phyloP scores from a whole-genome alignment of 2,113 vertebrate genomes.

The Melospiza melodia region DNA sequence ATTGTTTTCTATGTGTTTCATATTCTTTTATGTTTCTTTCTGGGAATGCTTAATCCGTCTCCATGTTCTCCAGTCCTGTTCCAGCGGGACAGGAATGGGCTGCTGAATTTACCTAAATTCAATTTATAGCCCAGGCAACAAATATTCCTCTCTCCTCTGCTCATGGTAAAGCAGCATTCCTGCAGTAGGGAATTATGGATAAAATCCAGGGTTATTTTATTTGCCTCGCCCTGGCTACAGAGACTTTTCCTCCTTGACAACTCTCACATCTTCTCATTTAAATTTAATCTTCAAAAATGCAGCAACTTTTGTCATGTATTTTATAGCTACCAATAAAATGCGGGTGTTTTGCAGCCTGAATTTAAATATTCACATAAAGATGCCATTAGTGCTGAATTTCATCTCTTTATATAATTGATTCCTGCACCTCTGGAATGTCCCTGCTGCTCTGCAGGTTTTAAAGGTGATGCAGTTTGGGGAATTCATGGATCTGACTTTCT shows the following conservation, averaged over 20 bases:
- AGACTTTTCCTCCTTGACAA: neutral
- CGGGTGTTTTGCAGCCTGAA: neutral
- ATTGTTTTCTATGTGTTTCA: slow-evolving; percentile 37
- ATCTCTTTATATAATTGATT: neutral
- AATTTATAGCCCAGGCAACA: neutral
- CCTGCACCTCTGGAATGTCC: neutral
- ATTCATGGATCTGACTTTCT: neutral
- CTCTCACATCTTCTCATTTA: neutral
- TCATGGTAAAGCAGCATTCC: neutral
- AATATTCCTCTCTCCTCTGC: neutral
- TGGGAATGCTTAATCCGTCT: slow-evolving; percentile 1
- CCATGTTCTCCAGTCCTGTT: neutral
- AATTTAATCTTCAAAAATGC: neutral
- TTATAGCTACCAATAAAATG: neutral
- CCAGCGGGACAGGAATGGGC: neutral
- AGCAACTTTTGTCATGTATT: neutral
- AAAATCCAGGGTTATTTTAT: neutral
- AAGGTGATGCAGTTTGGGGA: neutral
- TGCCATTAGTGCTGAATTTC: neutral
- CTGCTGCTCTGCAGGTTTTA: neutral
- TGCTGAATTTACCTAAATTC: neutral
- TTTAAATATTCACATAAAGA: neutral
- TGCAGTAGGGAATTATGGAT: neutral
- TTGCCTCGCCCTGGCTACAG: neutral
- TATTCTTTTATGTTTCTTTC: slow-evolving; percentile 39